Percentiles rank a stretch among this genome's conserved stretches.
These are phyloP conservation scores for Pongo pygmaeus DNA, from an alignment of 2,113 vertebrate species.

Conservation along the genomic window DNA sequence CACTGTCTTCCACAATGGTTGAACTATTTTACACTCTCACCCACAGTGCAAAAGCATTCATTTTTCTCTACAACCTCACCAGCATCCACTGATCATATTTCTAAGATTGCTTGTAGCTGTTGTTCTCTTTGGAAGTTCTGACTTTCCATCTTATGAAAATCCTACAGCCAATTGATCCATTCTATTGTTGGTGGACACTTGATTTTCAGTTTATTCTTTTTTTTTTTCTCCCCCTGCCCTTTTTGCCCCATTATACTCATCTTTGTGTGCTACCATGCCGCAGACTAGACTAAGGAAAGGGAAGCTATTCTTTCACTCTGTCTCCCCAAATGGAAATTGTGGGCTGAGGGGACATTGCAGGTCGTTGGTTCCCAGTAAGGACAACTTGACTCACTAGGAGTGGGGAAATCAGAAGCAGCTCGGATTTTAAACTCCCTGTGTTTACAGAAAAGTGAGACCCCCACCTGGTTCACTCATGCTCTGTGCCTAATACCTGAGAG, in stretches of 20 bases:
- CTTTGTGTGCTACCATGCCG: neutral
- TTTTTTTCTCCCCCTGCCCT: neutral
- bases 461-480: fast-evolving
- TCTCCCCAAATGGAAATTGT: neutral
- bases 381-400: too few relatives aligned
- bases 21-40: too few relatives aligned
- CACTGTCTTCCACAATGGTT: too few relatives aligned
- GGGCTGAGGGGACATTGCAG: neutral
- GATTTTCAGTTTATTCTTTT: neutral
- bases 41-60: too few relatives aligned
- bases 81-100: neutral
- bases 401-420: neutral
- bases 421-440: neutral
- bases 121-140: neutral
- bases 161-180: neutral
- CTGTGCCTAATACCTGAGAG: fast-evolving
- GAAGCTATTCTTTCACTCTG: neutral
- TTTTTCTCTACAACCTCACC: too few relatives aligned
- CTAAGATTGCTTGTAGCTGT: too few relatives aligned
- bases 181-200: neutral
- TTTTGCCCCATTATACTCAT: neutral
- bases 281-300: neutral
- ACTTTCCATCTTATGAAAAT: neutral
- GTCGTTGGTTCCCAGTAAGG: neutral
- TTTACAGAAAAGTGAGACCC: neutral